Base-by-base conservation (phyloP, 2,797 vertebrate species). In the Nyctalus aviator region DNA sequence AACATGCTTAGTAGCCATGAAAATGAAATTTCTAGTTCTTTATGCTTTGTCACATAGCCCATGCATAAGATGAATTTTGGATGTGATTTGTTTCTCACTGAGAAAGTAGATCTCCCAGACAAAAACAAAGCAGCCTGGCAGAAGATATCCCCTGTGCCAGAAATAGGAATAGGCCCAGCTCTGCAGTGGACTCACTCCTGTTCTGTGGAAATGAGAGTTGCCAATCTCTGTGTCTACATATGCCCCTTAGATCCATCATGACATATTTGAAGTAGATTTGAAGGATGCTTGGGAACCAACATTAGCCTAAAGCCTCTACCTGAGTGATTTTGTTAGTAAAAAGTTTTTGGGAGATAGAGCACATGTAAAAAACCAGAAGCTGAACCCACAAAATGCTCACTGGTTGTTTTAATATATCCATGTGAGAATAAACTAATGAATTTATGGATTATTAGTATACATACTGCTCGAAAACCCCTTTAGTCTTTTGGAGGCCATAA, bases 401-500 rank as follows among this genome's bases (percentile, higher is more conserved):
- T 57, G 59, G 46, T 84, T 75, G 35, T 84, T 92, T 27, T 81
- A 90, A 50, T 82, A 76, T 18, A 84, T 77, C 30, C 46, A 35
- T 82, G 3, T 88, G 84, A 84, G 57, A 94, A 94, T 85, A 76
- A 91, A 68, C 25, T 64, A 68, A 88, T 88, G n/a, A 93, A 90
- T 72, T 84, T 27, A 57, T 21, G n/a, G 23, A 94, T 87, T 87
- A 90, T 53, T 84, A 32, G 8, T 64, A 48, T 78, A 35, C 8
- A 73, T 9, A 82, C 41, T 59, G 18, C 6, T 57, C 6, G 23
- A 55, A 94, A 96, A 77, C 32, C 3, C 55, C 62, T 87, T 71
- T 32, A 30, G 46, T 88, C 23, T 68, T 92, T 78, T 20, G 41
- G 37, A 90, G 37, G 37, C 23, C 27, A 76, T 18, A 84, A 88